phyloP scores from a whole-genome alignment of 23 tunicate genomes.

The Corella eumyota region DNA sequence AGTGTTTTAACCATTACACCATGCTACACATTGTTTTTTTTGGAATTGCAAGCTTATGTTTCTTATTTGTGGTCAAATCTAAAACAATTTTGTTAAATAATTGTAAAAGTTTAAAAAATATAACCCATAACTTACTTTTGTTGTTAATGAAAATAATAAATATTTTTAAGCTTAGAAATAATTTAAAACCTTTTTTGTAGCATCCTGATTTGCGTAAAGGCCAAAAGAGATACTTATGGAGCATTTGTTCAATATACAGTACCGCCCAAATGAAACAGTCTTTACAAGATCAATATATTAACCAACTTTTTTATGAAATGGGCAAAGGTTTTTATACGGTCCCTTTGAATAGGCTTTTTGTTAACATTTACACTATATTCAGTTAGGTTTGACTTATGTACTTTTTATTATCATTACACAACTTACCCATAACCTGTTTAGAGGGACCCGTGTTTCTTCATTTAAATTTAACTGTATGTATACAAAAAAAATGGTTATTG shows the following conservation, averaged over 20 bases:
- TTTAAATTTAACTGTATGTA: too few species aligned
- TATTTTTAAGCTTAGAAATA: not conserved
- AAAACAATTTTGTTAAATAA: too few species aligned
- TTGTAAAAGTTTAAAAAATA: not conserved
- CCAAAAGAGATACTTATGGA: slow-evolving; percentile 72
- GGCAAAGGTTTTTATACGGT: slow-evolving; percentile 52
- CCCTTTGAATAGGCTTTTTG: not conserved
- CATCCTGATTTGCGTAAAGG: slow-evolving; percentile 89
- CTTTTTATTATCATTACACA: too few species aligned
- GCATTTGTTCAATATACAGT: slow-evolving; percentile 86
- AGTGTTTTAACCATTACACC: too few species aligned
- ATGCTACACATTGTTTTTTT: too few species aligned
- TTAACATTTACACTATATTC: not conserved
- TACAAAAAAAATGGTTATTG: too few species aligned
- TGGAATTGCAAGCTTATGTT: too few species aligned
- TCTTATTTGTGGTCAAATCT: too few species aligned
- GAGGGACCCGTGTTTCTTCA: too few species aligned
- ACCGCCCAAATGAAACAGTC: slow-evolving; percentile 79
- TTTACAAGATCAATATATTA: slow-evolving; percentile 71
- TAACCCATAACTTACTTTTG: not conserved
- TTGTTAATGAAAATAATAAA: not conserved
- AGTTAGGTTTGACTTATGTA: slow-evolving; percentile 2
- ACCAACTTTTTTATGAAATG: slow-evolving; percentile 66
- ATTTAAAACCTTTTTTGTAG: slow-evolving; percentile 13
- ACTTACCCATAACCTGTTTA: too few species aligned